Evolutionary conservation across 2,797 vertebrate genomes (phyloP).

Genomic region (Florisuga fusca): DNA sequence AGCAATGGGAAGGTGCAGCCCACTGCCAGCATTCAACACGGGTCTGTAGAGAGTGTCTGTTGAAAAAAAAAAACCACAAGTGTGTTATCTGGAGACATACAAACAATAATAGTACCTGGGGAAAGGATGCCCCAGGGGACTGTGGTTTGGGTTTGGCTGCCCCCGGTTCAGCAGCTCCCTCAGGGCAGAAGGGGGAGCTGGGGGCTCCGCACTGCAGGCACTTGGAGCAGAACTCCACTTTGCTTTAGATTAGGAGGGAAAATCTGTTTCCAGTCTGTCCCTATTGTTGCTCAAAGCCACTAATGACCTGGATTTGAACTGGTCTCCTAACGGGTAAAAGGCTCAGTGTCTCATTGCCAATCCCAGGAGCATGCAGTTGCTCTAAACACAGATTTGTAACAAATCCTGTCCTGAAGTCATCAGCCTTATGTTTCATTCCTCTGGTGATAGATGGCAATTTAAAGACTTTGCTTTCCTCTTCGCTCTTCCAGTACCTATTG

Average conservation of each 20-base stretch:
- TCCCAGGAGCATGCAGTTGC: neutral
- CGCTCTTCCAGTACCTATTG: neutral
- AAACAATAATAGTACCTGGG: no score
- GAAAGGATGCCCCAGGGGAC: accelerated
- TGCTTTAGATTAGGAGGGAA: neutral
- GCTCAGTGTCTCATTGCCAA: neutral
- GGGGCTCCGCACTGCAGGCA: accelerated
- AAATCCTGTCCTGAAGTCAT: neutral
- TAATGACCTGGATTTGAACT: slow-evolving; percentile 5
- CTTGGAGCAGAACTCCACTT: neutral
- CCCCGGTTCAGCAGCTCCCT: no score
- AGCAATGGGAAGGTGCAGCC: neutral
- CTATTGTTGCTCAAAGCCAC: neutral
- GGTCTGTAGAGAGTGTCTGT: neutral
- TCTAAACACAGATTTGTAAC: neutral
- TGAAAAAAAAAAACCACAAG: neutral
- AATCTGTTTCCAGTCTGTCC: neutral
- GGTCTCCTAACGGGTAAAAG: neutral
- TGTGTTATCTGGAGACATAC: neutral
- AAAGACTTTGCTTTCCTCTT: neutral
- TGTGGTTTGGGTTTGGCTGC: neutral
- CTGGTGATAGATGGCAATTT: slow-evolving; percentile 19
- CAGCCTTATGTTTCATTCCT: neutral
- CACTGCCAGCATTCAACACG: neutral
- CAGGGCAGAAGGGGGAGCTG: neutral